Evolutionary conservation across 2,113 vertebrate species (phyloP), one percentile per base, ranked within the genome.

Genomic region (Pygoscelis antarcticus): DNA sequence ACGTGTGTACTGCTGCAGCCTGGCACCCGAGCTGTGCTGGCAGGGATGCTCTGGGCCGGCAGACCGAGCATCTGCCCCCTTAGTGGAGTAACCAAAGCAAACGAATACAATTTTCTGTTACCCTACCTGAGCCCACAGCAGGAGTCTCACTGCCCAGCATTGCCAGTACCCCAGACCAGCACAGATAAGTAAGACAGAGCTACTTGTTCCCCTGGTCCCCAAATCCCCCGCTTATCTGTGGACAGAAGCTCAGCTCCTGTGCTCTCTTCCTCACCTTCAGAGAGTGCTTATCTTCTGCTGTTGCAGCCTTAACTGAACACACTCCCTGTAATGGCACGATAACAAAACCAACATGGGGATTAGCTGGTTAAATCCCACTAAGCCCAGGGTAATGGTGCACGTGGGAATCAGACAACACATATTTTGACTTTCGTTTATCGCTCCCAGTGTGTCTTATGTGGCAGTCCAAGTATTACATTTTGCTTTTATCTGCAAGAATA

Each of bases 331-430:
- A 72, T 29, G 65, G 30, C 60, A 47, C 0, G 0, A 74, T 61
- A 87, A 89, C 52, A 89, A 83, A 95, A 64, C 21, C 55, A 90
- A n/a, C 83, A 26, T 26, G 61, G 65, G 60, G 49, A 83, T 64
- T 92, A 96, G 47, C 57, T 89, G 77, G 86, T 87, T 65, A 82
- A 93, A 90, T 71, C 57, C 61, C 49, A 46, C 61, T 91, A 92
- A 91, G 36, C 60, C 23, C 36, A 3, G 2, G 10, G 8, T 89
- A 88, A 93, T 8, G 9, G 55, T 34, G 26, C 34, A 79, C 84
- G 20, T 1, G 62, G 25, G 40, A 89, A 64, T 84, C 80, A 79
- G 61, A 71, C 68, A 87, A 79, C 19, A 64, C 26, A 42, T 5
- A 46, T 10, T 81, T 79, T 60, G 84, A 55, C 26, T 87, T 83